Evolutionary conservation across 2,797 vertebrate species (phyloP), one percentile per base, ranked within the genome.

Genomic region (Hippocampus kuda): DNA sequence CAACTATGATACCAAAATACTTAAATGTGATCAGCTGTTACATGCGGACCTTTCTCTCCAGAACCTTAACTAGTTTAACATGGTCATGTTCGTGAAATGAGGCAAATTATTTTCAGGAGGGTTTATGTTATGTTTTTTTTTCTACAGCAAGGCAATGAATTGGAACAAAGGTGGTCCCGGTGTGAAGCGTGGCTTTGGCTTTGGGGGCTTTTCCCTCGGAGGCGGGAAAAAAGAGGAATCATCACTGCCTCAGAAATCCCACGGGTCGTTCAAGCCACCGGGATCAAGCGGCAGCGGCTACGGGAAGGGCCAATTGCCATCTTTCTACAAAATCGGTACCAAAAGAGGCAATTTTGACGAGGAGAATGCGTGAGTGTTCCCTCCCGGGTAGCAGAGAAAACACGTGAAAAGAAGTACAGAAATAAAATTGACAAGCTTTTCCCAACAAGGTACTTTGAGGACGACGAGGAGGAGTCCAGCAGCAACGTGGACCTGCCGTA

Each of bases 281-380:
- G 92, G 92, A 18, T 87, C 94, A 59, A 46, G 85, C 2, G 89
- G 92, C 15, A 92, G 90, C 0, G 92, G 91, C 0, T 98, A 92
- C 65, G 92, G 95, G 0, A 94, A 97, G 67, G 89, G 86, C 0
- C 94, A 94, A 84, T 92, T 98, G 44, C 95, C 97, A 64, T 96
- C 96, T 13, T 99, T 99, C 86, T 99, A 98, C 86, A 99, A 99
- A 89, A 99, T 99, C 70, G 97, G 97, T 65, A 95, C 97, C 41
- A 99, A 98, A 81, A 84, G 96, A 79, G 94, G 94, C 0, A 98
- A 98, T 83, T 98, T 99, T 67, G 97, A 99, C 81, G 97, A 99
- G 80, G 97, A 99, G 84, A 99, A 99, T 77, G 95, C 97, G 97
- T 99, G 82, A 95, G 96, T 92, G 8, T 68, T 41, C 15, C 4